These are phyloP conservation scores for Xiphydria camelus DNA, from an alignment of 2,888 invertebrate genomes.

Conservation along the genomic window DNA sequence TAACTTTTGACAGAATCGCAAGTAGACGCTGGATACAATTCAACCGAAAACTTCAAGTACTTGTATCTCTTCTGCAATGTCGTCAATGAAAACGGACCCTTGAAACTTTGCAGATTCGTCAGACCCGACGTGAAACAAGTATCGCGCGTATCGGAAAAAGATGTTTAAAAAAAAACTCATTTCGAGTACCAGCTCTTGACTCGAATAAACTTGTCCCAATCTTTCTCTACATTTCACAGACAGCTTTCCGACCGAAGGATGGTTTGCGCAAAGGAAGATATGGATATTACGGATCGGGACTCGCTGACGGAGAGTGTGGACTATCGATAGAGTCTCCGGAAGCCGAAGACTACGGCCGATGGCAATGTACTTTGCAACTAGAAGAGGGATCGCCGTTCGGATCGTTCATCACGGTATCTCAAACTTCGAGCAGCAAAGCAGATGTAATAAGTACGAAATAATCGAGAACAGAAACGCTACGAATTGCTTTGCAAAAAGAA, in stretches of 20 bases:
- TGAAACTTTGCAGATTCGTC: constrained; percentile 62
- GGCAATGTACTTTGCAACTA: constrained; percentile 61
- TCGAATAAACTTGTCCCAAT: not conserved
- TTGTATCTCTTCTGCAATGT: constrained; percentile 60
- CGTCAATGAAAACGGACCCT: constrained; percentile 53
- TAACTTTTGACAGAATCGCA: constrained; percentile 53
- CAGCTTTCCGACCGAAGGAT: constrained; percentile 13
- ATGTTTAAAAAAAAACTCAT: too few species aligned
- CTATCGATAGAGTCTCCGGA: constrained; percentile 58
- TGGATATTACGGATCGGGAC: constrained; percentile 61
- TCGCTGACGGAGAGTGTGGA: constrained; percentile 58
- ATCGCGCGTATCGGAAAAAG: too few species aligned
- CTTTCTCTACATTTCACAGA: constrained; percentile 5
- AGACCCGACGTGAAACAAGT: constrained; percentile 29
- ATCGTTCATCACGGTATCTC: constrained; percentile 4
- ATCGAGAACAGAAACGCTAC: too few species aligned
- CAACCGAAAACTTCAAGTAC: constrained; percentile 44
- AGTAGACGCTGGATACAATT: constrained; percentile 57
- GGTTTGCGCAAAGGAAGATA: constrained; percentile 19
- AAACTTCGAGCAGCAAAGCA: too few species aligned
- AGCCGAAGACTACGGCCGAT: constrained; percentile 54
- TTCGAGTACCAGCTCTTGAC: too few species aligned
- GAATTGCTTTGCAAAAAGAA: too few species aligned
- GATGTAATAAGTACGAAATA: too few species aligned
- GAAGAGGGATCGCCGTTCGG: constrained; percentile 14